Conservation (phyloP, 2,797 vertebrate species). For the Acrossocheilus fasciatus region DNA sequence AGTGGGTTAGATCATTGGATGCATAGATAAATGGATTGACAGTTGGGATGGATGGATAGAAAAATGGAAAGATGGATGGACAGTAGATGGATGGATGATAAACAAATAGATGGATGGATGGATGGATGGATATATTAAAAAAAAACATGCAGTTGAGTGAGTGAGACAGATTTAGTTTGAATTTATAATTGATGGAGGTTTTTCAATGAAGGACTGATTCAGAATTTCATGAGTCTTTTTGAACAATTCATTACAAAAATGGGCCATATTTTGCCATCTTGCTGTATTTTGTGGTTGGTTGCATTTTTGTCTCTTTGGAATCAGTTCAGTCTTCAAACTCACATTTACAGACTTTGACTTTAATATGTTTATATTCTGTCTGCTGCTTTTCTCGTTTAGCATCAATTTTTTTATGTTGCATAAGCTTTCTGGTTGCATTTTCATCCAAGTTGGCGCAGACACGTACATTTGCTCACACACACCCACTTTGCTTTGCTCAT, state of each 20-base stretch:
- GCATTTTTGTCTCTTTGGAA: neutral
- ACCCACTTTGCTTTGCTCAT: constrained; percentile 13
- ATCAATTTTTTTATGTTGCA: constrained; percentile 43
- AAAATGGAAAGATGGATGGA: too few species aligned
- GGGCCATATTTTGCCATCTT: neutral
- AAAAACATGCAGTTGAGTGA: too few species aligned
- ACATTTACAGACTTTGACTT: neutral
- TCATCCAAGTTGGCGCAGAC: neutral
- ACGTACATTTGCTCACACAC: neutral
- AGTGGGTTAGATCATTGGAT: too few species aligned
- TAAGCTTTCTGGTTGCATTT: constrained; percentile 17
- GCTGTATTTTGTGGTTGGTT: neutral
- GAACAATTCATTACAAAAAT: neutral
- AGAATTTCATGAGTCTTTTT: neutral
- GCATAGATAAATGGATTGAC: too few species aligned
- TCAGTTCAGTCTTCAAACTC: neutral
- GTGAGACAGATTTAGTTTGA: neutral
- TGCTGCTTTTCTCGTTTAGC: neutral
- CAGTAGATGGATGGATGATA: too few species aligned
- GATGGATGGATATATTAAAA: too few species aligned
- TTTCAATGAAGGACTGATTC: neutral
- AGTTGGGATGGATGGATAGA: too few species aligned
- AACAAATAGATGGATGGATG: too few species aligned
- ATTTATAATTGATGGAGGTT: neutral
- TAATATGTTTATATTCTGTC: constrained; percentile 45